Evolutionary conservation across 2,888 invertebrate species (phyloP).

Genomic region (Drosophila kambysellisi): DNA sequence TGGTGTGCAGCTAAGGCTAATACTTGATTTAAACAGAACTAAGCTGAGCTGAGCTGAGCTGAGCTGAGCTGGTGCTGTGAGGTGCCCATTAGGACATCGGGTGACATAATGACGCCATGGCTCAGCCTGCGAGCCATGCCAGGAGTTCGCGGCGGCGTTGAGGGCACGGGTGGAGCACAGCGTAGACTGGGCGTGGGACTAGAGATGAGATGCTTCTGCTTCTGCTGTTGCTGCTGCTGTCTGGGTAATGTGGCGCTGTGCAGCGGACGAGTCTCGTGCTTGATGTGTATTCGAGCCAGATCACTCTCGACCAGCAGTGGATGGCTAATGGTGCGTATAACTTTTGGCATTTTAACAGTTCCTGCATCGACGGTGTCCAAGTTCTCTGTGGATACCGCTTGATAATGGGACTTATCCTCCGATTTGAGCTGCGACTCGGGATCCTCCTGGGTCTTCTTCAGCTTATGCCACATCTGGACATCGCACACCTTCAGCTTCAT

Average conservation of each 20-base stretch:
- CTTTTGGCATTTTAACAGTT: constrained; percentile 35
- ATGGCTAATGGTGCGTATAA: constrained; percentile 70
- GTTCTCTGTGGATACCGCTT: constrained; percentile 63
- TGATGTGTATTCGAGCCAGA: constrained; percentile 62
- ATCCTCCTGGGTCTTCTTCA: constrained; percentile 63
- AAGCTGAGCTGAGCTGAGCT: background rate
- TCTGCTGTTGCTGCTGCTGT: constrained; percentile 20
- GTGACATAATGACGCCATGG: constrained; percentile 65
- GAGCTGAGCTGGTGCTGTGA: constrained; percentile 16
- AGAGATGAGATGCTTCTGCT: constrained; percentile 29
- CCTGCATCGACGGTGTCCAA: constrained; percentile 57
- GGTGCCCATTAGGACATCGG: constrained; percentile 61
- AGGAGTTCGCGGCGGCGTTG: constrained; percentile 51
- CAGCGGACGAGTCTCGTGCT: constrained; percentile 65
- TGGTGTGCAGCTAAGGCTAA: constrained; percentile 48
- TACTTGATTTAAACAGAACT: constrained; percentile 32
- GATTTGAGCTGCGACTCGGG: constrained; percentile 54
- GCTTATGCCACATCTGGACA: constrained; percentile 66
- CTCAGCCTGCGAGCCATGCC: constrained; percentile 49
- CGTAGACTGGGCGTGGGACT: constrained; percentile 67
- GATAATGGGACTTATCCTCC: constrained; percentile 59
- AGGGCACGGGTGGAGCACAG: constrained; percentile 63
- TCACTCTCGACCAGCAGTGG: constrained; percentile 66
- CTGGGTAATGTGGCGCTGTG: constrained; percentile 59
- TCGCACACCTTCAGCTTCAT: constrained; percentile 68